Base-by-base conservation (phyloP, 2,888 invertebrate species). In the Apodemia hepburni region DNA sequence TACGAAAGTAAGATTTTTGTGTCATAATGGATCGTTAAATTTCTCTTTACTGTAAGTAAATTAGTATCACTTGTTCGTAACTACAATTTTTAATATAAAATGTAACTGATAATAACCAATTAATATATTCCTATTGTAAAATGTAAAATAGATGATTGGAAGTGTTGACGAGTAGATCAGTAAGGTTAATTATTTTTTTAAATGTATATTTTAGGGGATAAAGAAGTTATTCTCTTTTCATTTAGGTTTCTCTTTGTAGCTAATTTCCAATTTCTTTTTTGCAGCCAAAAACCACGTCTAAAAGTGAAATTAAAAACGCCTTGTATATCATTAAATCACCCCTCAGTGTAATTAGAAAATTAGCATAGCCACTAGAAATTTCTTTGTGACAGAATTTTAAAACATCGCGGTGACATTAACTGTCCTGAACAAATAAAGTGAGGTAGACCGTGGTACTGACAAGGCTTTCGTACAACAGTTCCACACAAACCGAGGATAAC, bases 301-400 rank as follows among this genome's bases (percentile, higher is more conserved):
- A 22, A 27, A 22, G 22, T 27, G 18, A 22, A 54, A 22, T 54
- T 54, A 54, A 54, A 51, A 54, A 27, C 54, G 27, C 27, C 54
- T 54, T 54, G 54, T 27, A 54, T 54, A 54, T 54, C 18, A 54
- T 54, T 54, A 54, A 22, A 54, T 27, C 27, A 54, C 54, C 54
- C 51, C 54, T 51, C 27, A 27, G 27, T 54, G 27, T 54, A 54
- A 54, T 54, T 54, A 54, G 18, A 54, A 54, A 54, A 54, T 54
- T 54, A 22, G 54, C 54, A 54, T 54, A 54, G 54, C 54, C 54
- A 54, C 54, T 54, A 54, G 22, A 54, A 54, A 27, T 54, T 54
- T 54, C 54, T 54, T 54, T 54, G 27, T 54, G 54, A 54, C 12
- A 54, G 54, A 54, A 54, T 54, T 54, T 54, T 54, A 27, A 54